A percentile compares a stretch with the other conserved stretches of the same genome.
phyloP scores from a whole-genome alignment of 2,888 invertebrate genomes.

The Euzophera pinguis region DNA sequence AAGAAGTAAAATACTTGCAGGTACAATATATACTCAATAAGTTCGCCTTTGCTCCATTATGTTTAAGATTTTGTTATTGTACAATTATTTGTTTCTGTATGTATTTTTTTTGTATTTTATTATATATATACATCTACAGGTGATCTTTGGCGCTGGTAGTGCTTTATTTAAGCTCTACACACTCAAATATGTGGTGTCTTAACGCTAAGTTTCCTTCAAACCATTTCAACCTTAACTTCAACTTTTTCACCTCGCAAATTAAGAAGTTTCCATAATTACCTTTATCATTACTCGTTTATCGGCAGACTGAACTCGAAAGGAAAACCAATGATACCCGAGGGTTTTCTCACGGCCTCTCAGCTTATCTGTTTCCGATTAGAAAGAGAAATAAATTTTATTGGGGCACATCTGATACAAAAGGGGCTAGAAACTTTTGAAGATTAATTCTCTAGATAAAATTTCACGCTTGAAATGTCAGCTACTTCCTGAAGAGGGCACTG shows the following conservation, averaged over 20 bases:
- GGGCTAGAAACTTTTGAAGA: slow-evolving; percentile 63
- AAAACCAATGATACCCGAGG: slow-evolving; percentile 34
- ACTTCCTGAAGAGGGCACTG: slow-evolving; percentile 48
- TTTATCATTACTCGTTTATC: slow-evolving; percentile 17
- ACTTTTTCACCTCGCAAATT: slow-evolving; percentile 15
- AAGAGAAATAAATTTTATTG: slow-evolving; percentile 64
- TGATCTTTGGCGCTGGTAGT: no score
- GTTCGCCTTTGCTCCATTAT: no score
- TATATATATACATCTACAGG: no score
- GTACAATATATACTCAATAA: no score
- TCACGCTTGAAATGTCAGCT: slow-evolving; percentile 65
- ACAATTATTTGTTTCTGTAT: no score
- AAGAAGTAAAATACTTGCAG: no score
- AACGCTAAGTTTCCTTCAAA: no score
- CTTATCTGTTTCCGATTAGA: slow-evolving; percentile 66
- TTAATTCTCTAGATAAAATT: slow-evolving; percentile 77
- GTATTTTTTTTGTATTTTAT: no score
- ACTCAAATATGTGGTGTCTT: no score
- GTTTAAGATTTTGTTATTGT: no score
- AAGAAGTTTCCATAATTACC: slow-evolving; percentile 25
- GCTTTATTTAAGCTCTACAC: no score
- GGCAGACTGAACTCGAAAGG: slow-evolving; percentile 15
- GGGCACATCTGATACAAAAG: slow-evolving; percentile 65
- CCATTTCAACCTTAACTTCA: slow-evolving; percentile 8
- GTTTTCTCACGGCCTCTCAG: slow-evolving; percentile 39